phyloP scores from a whole-genome alignment of 2,797 vertebrate genomes.

The Gobionotothen gibberifrons region DNA sequence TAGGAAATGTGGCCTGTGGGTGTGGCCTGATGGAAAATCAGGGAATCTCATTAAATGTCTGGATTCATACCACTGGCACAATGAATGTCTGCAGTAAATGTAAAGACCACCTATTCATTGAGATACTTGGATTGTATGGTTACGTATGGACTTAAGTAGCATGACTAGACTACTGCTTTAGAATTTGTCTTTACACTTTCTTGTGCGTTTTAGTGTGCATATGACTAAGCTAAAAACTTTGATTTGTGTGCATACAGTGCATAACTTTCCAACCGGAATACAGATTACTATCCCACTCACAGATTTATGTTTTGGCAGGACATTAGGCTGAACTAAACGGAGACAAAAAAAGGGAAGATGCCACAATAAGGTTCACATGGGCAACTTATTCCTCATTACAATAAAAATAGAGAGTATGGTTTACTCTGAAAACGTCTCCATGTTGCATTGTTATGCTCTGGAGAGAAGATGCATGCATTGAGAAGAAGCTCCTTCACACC shows the following conservation, averaged over 20 bases:
- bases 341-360: constrained; percentile 3
- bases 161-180: too few relatives aligned
- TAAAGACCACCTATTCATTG: too few relatives aligned
- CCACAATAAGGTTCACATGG: constrained; percentile 7
- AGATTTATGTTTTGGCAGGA: constrained; percentile 23
- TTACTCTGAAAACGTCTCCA: neutral
- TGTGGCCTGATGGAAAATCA: too few relatives aligned
- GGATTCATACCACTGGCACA: too few relatives aligned
- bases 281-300: constrained; percentile 12
- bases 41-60: too few relatives aligned
- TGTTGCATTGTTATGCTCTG: neutral
- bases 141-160: too few relatives aligned
- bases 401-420: neutral
- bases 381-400: neutral
- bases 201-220: neutral
- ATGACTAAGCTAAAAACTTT: constrained; percentile 16
- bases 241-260: constrained; percentile 12
- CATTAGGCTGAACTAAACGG: neutral
- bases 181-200: too few relatives aligned
- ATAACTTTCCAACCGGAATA: constrained; percentile 5
- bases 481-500: neutral
- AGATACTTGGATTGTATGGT: too few relatives aligned
- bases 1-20: too few relatives aligned
- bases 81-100: too few relatives aligned
- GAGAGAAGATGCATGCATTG: neutral